Percentiles rank a stretch among this genome's conserved stretches.
Evolutionary conservation across 2,113 vertebrate species (phyloP).

Genomic region (Salminus brasiliensis): DNA sequence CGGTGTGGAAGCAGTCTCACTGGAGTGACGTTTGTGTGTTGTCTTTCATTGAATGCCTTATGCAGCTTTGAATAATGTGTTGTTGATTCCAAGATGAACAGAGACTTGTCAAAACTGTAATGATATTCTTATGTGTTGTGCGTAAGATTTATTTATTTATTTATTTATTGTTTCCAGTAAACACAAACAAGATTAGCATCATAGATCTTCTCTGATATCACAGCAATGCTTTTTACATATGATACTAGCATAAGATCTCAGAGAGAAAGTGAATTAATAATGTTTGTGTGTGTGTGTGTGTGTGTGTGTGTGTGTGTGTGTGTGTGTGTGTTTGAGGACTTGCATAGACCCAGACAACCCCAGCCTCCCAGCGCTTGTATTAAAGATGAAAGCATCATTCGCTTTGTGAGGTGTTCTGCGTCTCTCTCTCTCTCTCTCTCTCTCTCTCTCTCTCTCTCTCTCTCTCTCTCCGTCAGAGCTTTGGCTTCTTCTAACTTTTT

Average conservation of each 20-base stretch:
- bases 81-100: conserved; percentile 6
- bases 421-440: conserved; percentile 56
- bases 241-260: conserved; percentile 65
- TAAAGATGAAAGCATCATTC: conserved; percentile 74
- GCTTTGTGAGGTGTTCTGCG: conserved; percentile 72
- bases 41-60: conserved; percentile 9
- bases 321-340: conserved; percentile 29
- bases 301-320: conserved; percentile 25
- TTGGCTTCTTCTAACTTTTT: conserved; percentile 72
- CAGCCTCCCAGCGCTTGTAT: conserved; percentile 67
- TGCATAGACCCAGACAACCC: conserved; percentile 59
- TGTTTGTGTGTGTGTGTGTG: conserved; percentile 27
- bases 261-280: conserved; percentile 46
- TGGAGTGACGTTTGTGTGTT: background rate
- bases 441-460: conserved; percentile 60
- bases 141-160: background rate
- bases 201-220: conserved; percentile 57
- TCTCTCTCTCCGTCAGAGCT: conserved; percentile 65
- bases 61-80: conserved; percentile 15
- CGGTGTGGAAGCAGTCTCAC: too few relatives aligned
- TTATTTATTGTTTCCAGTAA: conserved; percentile 38
- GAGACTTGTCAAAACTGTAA: conserved; percentile 13
- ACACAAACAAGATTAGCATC: conserved; percentile 59
- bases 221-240: conserved; percentile 66
- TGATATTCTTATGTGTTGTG: conserved; percentile 3